These are phyloP conservation scores for Pluvialis apricaria DNA, from an alignment of 2,113 vertebrate species.

Conservation along the genomic window DNA sequence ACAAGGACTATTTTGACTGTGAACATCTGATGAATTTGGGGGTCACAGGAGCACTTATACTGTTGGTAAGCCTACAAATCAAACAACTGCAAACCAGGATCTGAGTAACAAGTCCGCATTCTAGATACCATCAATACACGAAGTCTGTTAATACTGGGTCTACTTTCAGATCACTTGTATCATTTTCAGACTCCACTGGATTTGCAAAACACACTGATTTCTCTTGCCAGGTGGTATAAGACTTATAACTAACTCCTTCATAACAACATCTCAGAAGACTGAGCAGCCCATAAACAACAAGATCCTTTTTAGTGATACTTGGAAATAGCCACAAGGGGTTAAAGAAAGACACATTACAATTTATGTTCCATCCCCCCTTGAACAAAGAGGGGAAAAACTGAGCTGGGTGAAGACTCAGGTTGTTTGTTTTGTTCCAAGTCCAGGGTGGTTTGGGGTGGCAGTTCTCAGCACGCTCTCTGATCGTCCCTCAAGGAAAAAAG, in stretches of 20 bases:
- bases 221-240: background rate
- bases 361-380: background rate
- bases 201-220: background rate
- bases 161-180: background rate
- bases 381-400: background rate
- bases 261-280: background rate
- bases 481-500: background rate
- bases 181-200: background rate
- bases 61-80: background rate
- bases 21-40: background rate
- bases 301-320: background rate
- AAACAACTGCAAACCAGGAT: background rate
- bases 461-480: background rate
- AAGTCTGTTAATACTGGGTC: background rate
- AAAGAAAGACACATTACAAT: background rate
- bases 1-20: background rate
- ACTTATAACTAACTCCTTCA: background rate
- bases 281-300: background rate
- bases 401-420: background rate
- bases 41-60: background rate
- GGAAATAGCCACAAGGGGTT: background rate
- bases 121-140: background rate
- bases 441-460: background rate
- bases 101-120: background rate
- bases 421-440: background rate